Percentiles rank a stretch among this genome's conserved stretches.
These are phyloP conservation scores for Symphodus melops DNA, from an alignment of 2,113 vertebrate genomes.

Conservation along the genomic window DNA sequence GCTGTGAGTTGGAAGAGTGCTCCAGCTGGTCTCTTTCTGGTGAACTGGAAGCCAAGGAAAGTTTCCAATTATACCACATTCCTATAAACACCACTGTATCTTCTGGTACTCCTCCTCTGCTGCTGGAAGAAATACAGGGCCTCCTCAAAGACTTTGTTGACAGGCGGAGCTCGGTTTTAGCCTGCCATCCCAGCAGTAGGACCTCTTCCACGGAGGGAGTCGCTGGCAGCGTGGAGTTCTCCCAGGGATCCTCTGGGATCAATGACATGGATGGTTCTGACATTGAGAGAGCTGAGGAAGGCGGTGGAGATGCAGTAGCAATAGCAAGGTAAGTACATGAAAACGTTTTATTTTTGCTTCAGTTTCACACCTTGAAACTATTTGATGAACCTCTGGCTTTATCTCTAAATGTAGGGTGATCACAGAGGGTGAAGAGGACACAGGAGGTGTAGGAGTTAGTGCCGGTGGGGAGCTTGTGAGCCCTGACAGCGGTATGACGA, in stretches of 20 bases:
- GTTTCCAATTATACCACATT: constrained; percentile 87
- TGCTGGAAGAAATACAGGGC: constrained; percentile 84
- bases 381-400: constrained; percentile 13
- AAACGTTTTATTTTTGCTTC: neutral
- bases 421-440: constrained; percentile 83
- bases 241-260: constrained; percentile 94
- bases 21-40: constrained; percentile 85
- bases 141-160: constrained; percentile 90
- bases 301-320: constrained; percentile 45
- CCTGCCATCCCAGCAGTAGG: constrained; percentile 87
- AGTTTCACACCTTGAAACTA: neutral
- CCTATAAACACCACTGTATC: constrained; percentile 50
- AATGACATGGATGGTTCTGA: constrained; percentile 93
- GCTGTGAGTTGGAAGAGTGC: constrained; percentile 90
- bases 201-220: constrained; percentile 96
- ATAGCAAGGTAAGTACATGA: constrained; percentile 64
- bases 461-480: constrained; percentile 88
- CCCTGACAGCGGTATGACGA: constrained; percentile 93
- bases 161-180: constrained; percentile 85
- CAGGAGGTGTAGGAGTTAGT: constrained; percentile 47
- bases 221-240: constrained; percentile 93
- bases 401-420: constrained; percentile 58
- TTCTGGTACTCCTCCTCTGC: constrained; percentile 67
- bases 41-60: constrained; percentile 84
- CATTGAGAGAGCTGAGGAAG: constrained; percentile 78